Evolutionary conservation across 2,797 vertebrate genomes (phyloP).

Genomic region (Buphagus erythrorhynchus): DNA sequence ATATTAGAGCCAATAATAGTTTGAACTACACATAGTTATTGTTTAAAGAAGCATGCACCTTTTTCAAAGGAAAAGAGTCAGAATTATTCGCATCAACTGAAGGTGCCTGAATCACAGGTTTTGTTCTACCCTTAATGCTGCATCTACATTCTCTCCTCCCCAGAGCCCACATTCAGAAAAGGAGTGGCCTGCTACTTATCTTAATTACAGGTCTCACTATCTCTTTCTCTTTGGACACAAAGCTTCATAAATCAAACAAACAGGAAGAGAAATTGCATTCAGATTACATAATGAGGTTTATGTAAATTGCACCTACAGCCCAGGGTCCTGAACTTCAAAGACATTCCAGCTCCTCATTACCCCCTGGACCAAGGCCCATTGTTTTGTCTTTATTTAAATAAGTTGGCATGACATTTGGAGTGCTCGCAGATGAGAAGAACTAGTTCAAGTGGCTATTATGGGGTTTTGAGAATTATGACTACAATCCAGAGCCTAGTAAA

Average conservation of each 20-base stretch:
- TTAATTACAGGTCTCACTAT: conserved; percentile 43
- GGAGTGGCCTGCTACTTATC: conserved; percentile 4
- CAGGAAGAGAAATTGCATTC: conserved; percentile 44
- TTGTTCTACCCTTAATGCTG: not conserved
- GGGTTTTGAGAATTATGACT: not conserved
- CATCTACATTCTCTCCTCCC: not conserved
- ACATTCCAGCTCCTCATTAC: conserved; percentile 40
- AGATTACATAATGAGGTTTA: conserved; percentile 54
- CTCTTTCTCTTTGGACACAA: conserved; percentile 39
- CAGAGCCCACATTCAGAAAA: not conserved
- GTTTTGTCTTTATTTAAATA: conserved; percentile 63
- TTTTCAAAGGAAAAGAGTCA: not conserved
- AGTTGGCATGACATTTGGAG: not conserved
- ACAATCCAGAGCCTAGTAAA: not conserved
- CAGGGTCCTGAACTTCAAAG: conserved; percentile 54
- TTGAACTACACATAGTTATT: not conserved
- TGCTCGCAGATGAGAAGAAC: conserved; percentile 1
- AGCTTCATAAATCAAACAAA: conserved; percentile 36
- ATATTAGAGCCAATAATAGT: not conserved
- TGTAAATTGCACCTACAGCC: conserved; percentile 53
- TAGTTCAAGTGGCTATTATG: not conserved
- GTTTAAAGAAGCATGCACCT: conserved; percentile 10
- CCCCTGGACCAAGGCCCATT: conserved; percentile 14
- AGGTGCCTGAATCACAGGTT: conserved; percentile 18
- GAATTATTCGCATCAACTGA: not conserved